Evolutionary conservation across 1,140 invertebrate species (phyloP), one percentile per base, ranked within the genome.

Genomic region (Drosophila teissieri): DNA sequence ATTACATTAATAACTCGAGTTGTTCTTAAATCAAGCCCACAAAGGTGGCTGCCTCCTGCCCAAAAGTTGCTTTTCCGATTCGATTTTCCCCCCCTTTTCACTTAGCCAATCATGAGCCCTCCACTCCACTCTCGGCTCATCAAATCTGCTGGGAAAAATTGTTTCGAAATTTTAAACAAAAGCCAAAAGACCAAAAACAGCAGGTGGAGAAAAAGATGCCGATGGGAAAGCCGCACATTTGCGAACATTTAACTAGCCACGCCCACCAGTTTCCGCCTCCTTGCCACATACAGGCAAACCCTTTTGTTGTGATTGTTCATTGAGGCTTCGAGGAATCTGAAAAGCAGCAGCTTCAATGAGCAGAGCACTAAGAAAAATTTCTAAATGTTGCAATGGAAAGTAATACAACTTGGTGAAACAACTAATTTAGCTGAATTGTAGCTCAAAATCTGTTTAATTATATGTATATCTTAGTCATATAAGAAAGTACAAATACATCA

Each of bases 1-100:
- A 86, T 86, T 86, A 88, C 83, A 88, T 86, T 86, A 88, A 86
- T 88, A 86, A 88, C 83, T 83, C 42, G 62, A 88, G 36, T 42
- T 40, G 68, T 64, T 51, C 80, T 70, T 78, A 84, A 83, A 84
- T 84, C 76, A 57, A 40, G 49, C 62, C 36, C 62, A 39, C 48
- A 69, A 46, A 39, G 40, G 65, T 22, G 34, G 36, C 14, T 34
- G 49, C 24, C 34, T 27, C 44, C 51, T 22, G 12, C 37, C 61
- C 19, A 19, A 44, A 31, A 48, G 19, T 37, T n/a, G 22, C 40
- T 36, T 24, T n/a, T n/a, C n/a, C n/a, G n/a, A n/a, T n/a, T 22
- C 34, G n/a, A 42, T 52, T 46, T 40, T 31, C 22, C 37, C n/a
- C 37, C 37, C 37, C 36, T n/a, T 22, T 15, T 17, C n/a, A 31